Percentiles rank a stretch among this genome's conserved stretches.
phyloP scores from a whole-genome alignment of 1,140 invertebrate species.

The Gonatopus flavifemur region DNA sequence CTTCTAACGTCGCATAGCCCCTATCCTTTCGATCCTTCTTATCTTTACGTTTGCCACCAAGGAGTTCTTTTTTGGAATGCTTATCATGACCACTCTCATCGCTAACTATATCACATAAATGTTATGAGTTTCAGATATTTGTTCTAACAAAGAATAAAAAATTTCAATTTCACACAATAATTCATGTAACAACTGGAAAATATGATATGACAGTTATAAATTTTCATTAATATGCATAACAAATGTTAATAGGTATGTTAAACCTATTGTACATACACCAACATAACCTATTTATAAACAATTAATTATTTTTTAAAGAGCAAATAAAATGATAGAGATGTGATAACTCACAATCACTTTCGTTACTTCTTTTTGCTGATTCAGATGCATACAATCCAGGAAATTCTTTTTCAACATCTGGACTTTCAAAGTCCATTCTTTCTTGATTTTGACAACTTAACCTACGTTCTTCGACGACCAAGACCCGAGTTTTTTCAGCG shows the following conservation, averaged over 20 bases:
- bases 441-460: not conserved
- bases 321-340: not conserved
- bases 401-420: slow-evolving; percentile 88
- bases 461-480: too few species aligned
- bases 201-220: not conserved
- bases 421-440: slow-evolving; percentile 86
- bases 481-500: too few species aligned
- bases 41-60: slow-evolving; percentile 72
- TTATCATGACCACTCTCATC: slow-evolving; percentile 75
- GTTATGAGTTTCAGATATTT: too few species aligned
- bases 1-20: slow-evolving; percentile 88
- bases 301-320: not conserved
- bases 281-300: slow-evolving; percentile 22
- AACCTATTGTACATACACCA: too few species aligned
- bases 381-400: slow-evolving; percentile 84
- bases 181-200: not conserved
- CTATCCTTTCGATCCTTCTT: slow-evolving; percentile 85
- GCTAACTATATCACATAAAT: slow-evolving; percentile 61
- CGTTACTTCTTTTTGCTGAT: slow-evolving; percentile 73
- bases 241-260: too few species aligned
- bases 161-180: not conserved
- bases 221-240: slow-evolving; percentile 5
- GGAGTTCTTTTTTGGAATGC: slow-evolving; percentile 73
- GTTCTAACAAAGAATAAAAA: not conserved
- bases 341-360: slow-evolving; percentile 79